phyloP scores from a whole-genome alignment of 2,113 vertebrate genomes.

The Pterocles burchelli region DNA sequence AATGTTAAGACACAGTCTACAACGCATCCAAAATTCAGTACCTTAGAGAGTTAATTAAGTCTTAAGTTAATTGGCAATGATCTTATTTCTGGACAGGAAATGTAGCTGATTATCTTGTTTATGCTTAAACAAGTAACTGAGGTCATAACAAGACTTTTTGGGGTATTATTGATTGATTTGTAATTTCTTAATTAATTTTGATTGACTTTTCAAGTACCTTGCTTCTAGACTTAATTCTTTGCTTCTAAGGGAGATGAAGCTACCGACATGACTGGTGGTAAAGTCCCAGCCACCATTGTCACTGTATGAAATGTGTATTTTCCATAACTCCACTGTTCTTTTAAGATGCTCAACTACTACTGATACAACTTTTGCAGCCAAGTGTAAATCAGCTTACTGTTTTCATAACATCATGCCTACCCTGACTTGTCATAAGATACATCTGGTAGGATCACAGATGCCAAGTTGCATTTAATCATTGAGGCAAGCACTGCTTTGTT shows the following conservation, averaged over 20 bases:
- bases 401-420: background rate
- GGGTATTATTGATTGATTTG: conserved; percentile 67
- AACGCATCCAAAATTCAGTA: conserved; percentile 71
- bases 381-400: background rate
- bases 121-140: conserved; percentile 68
- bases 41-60: conserved; percentile 78
- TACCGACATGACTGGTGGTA: background rate
- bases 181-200: conserved; percentile 75
- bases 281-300: background rate
- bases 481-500: background rate
- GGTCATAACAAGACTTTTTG: conserved; percentile 67
- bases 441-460: background rate
- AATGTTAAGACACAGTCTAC: conserved; percentile 45
- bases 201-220: conserved; percentile 61
- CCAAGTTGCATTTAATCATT: background rate
- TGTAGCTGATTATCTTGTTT: conserved; percentile 70
- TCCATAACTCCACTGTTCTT: background rate
- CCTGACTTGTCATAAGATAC: background rate
- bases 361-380: background rate
- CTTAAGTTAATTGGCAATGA: conserved; percentile 75
- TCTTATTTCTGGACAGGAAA: conserved; percentile 73
- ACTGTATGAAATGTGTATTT: background rate
- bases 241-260: background rate
- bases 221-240: conserved; percentile 33
- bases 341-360: background rate